These are phyloP conservation scores for Hypomecis atomaria DNA, from an alignment of 2,888 invertebrate genomes.

Conservation along the genomic window DNA sequence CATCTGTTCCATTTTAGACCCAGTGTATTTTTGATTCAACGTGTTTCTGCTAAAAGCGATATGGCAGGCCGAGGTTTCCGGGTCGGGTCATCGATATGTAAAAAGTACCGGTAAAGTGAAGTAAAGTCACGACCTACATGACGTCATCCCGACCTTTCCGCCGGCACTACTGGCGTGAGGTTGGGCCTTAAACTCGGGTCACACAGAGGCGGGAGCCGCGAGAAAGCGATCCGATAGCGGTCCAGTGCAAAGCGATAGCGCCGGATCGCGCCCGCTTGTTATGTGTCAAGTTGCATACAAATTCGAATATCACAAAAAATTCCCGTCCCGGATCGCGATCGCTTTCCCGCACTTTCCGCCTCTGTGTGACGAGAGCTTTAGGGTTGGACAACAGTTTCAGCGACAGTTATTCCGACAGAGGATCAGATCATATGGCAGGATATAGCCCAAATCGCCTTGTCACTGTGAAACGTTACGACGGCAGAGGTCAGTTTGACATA, in stretches of 20 bases:
- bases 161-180: constrained; percentile 9
- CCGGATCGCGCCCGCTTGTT: too few species aligned
- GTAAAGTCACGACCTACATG: constrained; percentile 13
- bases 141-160: constrained; percentile 21
- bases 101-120: neutral
- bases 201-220: too few species aligned
- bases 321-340: too few species aligned
- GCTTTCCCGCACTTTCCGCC: too few species aligned
- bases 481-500: neutral
- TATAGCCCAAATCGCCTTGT: neutral
- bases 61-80: neutral
- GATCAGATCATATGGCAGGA: neutral
- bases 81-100: constrained; percentile 5
- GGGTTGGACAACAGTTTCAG: constrained; percentile 4
- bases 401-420: too few species aligned
- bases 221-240: too few species aligned
- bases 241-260: too few species aligned
- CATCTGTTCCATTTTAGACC: neutral
- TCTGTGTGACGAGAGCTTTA: too few species aligned
- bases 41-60: neutral
- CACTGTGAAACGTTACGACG: neutral
- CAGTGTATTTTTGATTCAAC: neutral
- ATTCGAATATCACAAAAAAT: too few species aligned
- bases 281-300: too few species aligned
- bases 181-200: too few species aligned